phyloP scores from a whole-genome alignment of 2,113 vertebrate genomes.

The Ceyx cyanopectus region DNA sequence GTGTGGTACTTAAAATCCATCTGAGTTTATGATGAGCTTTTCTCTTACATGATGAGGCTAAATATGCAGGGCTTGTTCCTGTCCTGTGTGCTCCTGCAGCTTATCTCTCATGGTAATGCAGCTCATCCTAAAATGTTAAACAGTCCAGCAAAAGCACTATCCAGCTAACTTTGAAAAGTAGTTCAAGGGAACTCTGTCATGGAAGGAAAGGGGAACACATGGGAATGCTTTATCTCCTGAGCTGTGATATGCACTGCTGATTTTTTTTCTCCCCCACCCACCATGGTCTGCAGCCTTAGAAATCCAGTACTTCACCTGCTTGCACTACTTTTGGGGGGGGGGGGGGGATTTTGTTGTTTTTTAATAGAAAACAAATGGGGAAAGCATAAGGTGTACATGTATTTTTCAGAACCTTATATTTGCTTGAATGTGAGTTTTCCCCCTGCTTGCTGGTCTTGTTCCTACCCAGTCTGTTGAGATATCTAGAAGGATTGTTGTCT shows the following conservation, averaged over 20 bases:
- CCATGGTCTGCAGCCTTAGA: background rate
- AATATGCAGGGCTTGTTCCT: fast-evolving
- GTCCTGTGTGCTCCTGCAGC: background rate
- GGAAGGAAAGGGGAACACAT: background rate
- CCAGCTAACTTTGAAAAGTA: background rate
- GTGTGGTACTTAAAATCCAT: background rate
- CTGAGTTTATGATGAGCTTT: background rate
- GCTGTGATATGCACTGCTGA: background rate
- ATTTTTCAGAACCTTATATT: background rate
- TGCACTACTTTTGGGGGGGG: background rate
- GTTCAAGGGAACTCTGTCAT: background rate
- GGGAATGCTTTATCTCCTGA: background rate
- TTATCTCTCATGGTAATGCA: background rate
- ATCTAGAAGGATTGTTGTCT: background rate
- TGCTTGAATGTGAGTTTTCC: background rate
- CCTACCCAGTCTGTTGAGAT: background rate
- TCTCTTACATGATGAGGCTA: background rate
- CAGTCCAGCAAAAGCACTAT: constrained; percentile 1
- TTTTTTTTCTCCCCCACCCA: background rate
- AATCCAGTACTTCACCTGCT: background rate
- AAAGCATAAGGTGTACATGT: fast-evolving
- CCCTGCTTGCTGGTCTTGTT: background rate
- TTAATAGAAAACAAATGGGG: background rate
- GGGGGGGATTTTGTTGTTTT: background rate
- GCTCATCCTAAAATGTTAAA: constrained; percentile 22